Base-by-base conservation (phyloP, 2,888 invertebrate genomes). In the Chymomyza caudatula region DNA sequence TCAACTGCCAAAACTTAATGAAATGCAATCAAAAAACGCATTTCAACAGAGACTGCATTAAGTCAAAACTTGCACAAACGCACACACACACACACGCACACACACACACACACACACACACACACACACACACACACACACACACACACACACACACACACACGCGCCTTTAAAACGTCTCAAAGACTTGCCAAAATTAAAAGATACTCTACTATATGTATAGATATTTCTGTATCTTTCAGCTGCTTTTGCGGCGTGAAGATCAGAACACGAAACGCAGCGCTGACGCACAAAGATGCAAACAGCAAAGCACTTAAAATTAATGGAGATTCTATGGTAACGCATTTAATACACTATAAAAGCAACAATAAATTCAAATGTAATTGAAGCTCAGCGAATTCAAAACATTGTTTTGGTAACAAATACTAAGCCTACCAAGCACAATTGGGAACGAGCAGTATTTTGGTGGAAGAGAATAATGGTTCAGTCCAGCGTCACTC, bases 21-120 rank as follows among this genome's bases (percentile, higher is more conserved):
- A 86, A 82, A 82, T 82, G 82, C 86, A 82, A 82, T 82, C 85
- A 86, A 81, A 84, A 51, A 84, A 78, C 71, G 85, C 74, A 84
- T 86, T 86, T 78, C 78, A 72, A 20, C 51, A 69, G 83, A 67
- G 65, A 73, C 71, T 82, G 83, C 83, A 79, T 81, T 85, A 82
- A 83, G 76, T 74, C 63, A 51, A 51, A 51, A 22, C 19, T 11
- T 37, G 29, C 29, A 37, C 29, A 37, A 4, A 37, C 29, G 2
- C 11, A 37, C 11, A 37, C 11, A 37, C 11, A 37, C 29, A 37
- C 11, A 37, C 11, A 37, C 29, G 29, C 29, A 37, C 29, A 37
- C 2, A 37, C 29, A 8, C 11, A 37, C 11, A 37, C 11, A 37
- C 11, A 37, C 29, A n/a, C 29, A 37, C 29, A 37, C 2, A 37